Evolutionary conservation across 2,797 vertebrate genomes (phyloP).

Genomic region (Myotis findleyi): DNA sequence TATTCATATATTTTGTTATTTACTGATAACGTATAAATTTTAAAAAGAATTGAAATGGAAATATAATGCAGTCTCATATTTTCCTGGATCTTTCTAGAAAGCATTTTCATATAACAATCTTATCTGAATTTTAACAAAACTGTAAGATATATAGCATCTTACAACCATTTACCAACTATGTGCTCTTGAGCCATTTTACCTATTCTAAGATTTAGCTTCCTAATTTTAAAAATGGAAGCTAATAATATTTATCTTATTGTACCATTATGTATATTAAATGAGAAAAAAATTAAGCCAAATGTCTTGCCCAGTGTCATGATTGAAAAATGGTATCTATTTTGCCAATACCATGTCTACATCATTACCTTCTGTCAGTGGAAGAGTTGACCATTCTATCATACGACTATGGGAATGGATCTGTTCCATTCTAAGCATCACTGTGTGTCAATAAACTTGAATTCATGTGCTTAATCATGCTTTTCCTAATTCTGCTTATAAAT

Average conservation of each 20-base stretch:
- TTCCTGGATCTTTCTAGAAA: not conserved
- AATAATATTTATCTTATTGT: not conserved
- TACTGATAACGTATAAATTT: not conserved
- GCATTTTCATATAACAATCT: not conserved
- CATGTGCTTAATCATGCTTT: not conserved
- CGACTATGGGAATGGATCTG: not conserved
- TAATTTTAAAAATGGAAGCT: not conserved
- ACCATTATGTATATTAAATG: not conserved
- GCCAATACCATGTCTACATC: not conserved
- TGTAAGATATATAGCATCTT: not conserved
- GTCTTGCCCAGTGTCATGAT: not conserved
- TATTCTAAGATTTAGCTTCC: not conserved
- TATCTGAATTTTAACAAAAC: not conserved
- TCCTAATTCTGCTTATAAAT: not conserved
- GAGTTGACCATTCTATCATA: not conserved
- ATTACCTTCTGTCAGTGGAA: not conserved
- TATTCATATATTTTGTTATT: not conserved
- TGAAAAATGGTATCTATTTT: not conserved
- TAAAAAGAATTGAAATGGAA: not conserved
- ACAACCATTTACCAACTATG: not conserved
- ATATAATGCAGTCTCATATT: constrained; percentile 28
- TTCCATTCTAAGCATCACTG: not conserved
- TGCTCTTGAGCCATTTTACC: not conserved
- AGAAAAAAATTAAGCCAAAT: not conserved
- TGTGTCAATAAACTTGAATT: not conserved